phyloP scores from a whole-genome alignment of 2,113 vertebrate species.

The Dasyprocta punctata region DNA sequence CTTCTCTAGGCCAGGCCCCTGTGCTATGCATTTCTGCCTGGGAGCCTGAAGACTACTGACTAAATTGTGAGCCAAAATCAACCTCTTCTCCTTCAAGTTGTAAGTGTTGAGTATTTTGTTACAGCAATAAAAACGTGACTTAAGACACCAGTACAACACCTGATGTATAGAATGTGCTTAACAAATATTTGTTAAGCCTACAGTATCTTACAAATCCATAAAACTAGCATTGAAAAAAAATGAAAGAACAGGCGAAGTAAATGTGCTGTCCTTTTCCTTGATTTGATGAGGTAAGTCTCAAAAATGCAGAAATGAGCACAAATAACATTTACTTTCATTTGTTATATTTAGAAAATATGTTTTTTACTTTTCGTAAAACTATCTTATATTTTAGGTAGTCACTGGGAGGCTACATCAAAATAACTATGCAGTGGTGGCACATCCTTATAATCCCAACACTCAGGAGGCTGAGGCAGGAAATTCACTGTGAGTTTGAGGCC shows the following conservation, averaged over 20 bases:
- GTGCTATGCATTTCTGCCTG: no score
- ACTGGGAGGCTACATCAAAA: not conserved
- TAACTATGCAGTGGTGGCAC: not conserved
- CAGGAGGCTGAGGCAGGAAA: not conserved
- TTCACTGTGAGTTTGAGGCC: not conserved
- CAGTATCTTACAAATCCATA: not conserved
- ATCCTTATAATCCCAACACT: not conserved
- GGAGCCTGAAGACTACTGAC: not conserved
- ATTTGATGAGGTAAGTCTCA: not conserved
- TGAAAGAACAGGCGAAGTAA: not conserved
- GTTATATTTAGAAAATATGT: not conserved
- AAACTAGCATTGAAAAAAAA: not conserved
- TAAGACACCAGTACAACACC: not conserved
- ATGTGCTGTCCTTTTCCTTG: not conserved
- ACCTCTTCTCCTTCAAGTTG: no score
- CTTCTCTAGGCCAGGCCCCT: no score
- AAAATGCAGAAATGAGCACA: not conserved
- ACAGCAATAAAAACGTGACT: not conserved
- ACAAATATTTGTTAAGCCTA: not conserved
- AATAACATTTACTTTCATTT: not conserved
- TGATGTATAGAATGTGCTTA: not conserved
- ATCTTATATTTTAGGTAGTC: not conserved
- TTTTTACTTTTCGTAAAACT: not conserved
- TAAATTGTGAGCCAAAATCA: no score
- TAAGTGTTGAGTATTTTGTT: not conserved